Conservation (phyloP, 1,140 invertebrate genomes). For the Euschistus heros region DNA sequence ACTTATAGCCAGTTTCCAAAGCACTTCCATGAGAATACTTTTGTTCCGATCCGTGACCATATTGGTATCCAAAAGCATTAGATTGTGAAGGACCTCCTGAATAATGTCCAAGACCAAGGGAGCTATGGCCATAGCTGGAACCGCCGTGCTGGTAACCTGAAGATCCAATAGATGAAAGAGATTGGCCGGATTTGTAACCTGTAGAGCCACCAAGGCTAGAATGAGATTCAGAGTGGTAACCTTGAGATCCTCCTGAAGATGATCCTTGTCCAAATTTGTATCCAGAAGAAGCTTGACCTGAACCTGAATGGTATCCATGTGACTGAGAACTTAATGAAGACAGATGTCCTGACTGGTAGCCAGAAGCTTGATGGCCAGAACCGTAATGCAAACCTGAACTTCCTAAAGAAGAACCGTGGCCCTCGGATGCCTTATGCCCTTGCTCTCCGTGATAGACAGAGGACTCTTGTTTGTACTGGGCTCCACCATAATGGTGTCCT, state of each 20-base stretch:
- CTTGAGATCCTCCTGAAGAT: too few relatives aligned
- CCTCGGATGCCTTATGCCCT: too few relatives aligned
- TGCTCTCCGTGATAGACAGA: too few relatives aligned
- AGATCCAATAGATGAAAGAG: too few relatives aligned
- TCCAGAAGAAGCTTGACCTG: too few relatives aligned
- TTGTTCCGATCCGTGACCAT: neutral
- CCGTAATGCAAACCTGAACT: too few relatives aligned
- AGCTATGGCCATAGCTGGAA: too few relatives aligned
- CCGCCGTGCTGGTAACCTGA: neutral
- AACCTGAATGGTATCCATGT: too few relatives aligned
- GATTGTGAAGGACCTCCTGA: neutral
- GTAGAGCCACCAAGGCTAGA: neutral
- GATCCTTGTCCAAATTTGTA: too few relatives aligned
- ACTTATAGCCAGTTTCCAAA: neutral
- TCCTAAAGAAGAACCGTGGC: too few relatives aligned
- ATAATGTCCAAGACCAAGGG: neutral
- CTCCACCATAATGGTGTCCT: neutral
- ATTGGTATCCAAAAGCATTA: neutral
- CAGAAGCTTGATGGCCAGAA: neutral
- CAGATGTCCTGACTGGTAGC: neutral
- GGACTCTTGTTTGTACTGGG: neutral
- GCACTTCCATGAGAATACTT: neutral
- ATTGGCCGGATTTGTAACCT: neutral
- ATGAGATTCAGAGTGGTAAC: neutral
- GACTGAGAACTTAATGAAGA: too few relatives aligned